Evolutionary conservation across 2,113 vertebrate species (phyloP).

Genomic region (Gallinago media): DNA sequence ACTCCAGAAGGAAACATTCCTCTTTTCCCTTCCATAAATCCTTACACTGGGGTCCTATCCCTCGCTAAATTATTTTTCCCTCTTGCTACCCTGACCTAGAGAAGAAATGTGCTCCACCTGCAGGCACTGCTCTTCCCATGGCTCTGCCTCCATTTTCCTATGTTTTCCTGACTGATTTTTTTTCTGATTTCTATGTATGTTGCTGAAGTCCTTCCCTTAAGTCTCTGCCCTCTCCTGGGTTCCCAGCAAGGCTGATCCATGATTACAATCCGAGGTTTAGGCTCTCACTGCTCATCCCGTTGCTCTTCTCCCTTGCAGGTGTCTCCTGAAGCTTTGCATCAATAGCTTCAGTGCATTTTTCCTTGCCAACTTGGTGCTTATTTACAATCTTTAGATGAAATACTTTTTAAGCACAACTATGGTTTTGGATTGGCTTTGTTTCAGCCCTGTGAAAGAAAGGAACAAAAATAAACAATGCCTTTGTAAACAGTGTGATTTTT

Average conservation of each 20-base stretch:
- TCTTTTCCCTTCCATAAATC: rapidly evolving
- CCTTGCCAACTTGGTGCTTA: not conserved
- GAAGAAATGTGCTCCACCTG: not conserved
- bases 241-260: not conserved
- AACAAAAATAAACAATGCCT: not conserved
- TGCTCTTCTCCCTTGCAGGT: not conserved
- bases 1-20: not conserved
- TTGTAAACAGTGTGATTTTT: not conserved
- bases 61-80: not conserved
- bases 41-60: not conserved
- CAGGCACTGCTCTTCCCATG: not conserved
- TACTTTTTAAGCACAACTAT: not conserved
- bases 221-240: rapidly evolving
- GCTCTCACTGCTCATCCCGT: not conserved
- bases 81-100: rapidly evolving
- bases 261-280: not conserved
- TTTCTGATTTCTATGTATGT: not conserved
- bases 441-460: not conserved
- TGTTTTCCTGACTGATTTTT: not conserved
- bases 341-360: rapidly evolving
- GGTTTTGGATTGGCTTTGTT: not conserved
- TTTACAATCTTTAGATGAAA: not conserved
- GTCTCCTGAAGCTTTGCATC: not conserved
- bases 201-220: not conserved
- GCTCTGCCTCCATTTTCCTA: not conserved